Evolutionary conservation across 2,888 invertebrate genomes (phyloP).

Genomic region (Agrotis clavis): DNA sequence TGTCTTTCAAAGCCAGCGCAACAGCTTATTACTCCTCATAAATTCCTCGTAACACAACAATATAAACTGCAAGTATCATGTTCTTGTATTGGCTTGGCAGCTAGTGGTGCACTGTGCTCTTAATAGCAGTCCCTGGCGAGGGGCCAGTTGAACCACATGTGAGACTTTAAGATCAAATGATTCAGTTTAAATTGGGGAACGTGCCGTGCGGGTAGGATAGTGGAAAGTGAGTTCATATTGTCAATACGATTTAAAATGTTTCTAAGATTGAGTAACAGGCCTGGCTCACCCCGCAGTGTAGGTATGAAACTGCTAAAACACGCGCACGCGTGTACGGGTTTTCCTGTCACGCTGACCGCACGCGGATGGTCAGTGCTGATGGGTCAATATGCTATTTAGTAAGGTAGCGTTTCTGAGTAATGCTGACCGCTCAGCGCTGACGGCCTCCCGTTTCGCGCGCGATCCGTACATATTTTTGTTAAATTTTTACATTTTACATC

Average conservation of each 20-base stretch:
- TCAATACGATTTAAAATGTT: not conserved
- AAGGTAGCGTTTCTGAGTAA: no score
- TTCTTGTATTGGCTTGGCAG: slow-evolving; percentile 44
- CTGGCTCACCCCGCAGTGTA: no score
- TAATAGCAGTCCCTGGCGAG: slow-evolving; percentile 54
- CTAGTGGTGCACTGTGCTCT: slow-evolving; percentile 41
- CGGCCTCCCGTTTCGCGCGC: no score
- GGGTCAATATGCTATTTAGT: no score
- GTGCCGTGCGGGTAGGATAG: not conserved
- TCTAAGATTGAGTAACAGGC: no score
- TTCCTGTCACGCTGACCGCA: no score
- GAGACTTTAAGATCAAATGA: slow-evolving; percentile 38
- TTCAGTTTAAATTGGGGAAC: slow-evolving; percentile 16
- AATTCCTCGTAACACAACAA: slow-evolving; percentile 35
- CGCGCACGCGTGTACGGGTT: no score
- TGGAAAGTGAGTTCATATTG: not conserved
- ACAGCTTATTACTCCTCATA: slow-evolving; percentile 29
- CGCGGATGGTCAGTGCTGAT: no score
- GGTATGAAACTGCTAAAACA: no score
- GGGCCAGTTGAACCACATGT: slow-evolving; percentile 49
- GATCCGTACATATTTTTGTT: no score
- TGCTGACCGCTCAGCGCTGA: no score
- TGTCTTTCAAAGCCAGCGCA: slow-evolving; percentile 8
- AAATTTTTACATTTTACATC: no score
- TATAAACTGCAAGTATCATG: slow-evolving; percentile 28